Percentiles rank a stretch among this genome's conserved stretches.
phyloP scores from a whole-genome alignment of 2,888 invertebrate genomes.

The Teinopalpus imperialis region DNA sequence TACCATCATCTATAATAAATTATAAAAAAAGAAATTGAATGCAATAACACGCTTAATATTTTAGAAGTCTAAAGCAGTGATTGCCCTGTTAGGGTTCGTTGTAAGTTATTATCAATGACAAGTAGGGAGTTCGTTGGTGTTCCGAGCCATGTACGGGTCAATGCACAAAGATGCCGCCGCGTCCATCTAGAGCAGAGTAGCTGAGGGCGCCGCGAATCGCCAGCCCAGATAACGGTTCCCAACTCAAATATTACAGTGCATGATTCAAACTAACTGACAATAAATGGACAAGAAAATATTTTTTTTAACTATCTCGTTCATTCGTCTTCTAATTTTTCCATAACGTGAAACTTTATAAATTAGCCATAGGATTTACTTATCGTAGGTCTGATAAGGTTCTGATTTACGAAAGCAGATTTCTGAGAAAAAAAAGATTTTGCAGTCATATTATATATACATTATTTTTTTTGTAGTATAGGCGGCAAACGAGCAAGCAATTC shows the following conservation, averaged over 20 bases:
- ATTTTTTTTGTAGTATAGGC: too few species aligned
- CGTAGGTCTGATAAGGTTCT: too few species aligned
- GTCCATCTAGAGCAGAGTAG: conserved; percentile 38
- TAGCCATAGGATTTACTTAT: too few species aligned
- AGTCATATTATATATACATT: too few species aligned
- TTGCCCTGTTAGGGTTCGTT: conserved; percentile 8
- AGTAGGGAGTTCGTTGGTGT: conserved; percentile 57
- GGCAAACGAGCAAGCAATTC: too few species aligned
- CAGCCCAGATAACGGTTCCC: conserved; percentile 55
- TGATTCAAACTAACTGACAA: not conserved
- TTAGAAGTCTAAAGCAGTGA: not conserved
- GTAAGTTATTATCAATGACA: conserved; percentile 49
- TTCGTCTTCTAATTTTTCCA: too few species aligned
- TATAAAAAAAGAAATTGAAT: too few species aligned
- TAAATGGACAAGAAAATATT: not conserved
- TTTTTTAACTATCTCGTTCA: too few species aligned
- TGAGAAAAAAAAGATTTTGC: too few species aligned
- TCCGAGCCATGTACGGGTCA: conserved; percentile 68
- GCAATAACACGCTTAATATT: conserved; percentile 13
- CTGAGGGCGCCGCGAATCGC: conserved; percentile 29
- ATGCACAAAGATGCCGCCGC: conserved; percentile 71
- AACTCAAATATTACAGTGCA: conserved; percentile 60
- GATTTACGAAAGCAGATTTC: too few species aligned
- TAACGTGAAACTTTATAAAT: too few species aligned
- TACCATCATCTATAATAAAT: too few species aligned